These are phyloP conservation scores for Chelonus formosanus DNA, from an alignment of 2,888 invertebrate species.

Conservation along the genomic window DNA sequence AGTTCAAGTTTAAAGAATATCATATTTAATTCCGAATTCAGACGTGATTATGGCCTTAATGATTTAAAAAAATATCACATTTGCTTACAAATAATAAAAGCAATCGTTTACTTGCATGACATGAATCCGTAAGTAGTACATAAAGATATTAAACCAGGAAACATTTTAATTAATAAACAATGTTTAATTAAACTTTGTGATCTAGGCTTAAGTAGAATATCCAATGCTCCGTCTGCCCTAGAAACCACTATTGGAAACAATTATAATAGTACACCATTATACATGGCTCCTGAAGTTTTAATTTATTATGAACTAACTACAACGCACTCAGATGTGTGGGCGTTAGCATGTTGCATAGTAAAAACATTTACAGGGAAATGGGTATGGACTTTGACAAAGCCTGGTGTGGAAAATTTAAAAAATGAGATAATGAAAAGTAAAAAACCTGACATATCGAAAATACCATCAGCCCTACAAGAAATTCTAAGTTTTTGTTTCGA, in stretches of 20 bases:
- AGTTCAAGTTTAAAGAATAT: conserved; percentile 20
- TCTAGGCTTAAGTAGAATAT: conserved; percentile 28
- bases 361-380: conserved; percentile 29
- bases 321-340: conserved; percentile 32
- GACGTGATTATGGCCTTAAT: not conserved
- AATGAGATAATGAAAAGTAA: not conserved
- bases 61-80: conserved; percentile 11
- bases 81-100: conserved; percentile 24
- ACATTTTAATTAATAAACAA: conserved; percentile 30
- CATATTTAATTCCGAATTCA: conserved; percentile 18
- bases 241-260: conserved; percentile 11
- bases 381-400: not conserved
- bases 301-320: conserved; percentile 13
- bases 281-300: conserved; percentile 36
- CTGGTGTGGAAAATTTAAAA: not conserved
- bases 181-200: conserved; percentile 25
- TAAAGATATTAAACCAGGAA: conserved; percentile 34
- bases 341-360: conserved; percentile 27
- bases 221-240: conserved; percentile 10
- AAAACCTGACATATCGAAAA: not conserved
- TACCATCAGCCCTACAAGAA: not conserved
- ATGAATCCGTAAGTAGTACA: too few species aligned
- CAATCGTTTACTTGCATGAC: conserved; percentile 22
- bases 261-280: conserved; percentile 30
- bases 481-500: not conserved